phyloP scores from a whole-genome alignment of 2,113 vertebrate genomes.

The Channa maculata region DNA sequence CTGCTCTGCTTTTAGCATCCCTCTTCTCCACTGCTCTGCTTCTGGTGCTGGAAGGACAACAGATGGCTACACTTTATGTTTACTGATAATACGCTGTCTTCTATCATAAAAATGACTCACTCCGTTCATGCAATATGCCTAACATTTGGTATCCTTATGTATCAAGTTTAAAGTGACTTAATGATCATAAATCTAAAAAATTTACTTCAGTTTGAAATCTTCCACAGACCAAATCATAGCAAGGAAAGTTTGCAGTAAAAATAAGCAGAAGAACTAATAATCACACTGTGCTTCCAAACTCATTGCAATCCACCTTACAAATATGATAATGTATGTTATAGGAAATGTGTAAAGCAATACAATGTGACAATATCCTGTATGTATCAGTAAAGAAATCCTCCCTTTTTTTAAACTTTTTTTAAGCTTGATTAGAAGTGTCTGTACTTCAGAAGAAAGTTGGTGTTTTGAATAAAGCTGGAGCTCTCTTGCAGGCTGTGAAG shows the following conservation, averaged over 20 bases:
- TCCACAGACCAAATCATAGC: background rate
- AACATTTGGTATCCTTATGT: conserved; percentile 7
- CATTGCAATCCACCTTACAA: background rate
- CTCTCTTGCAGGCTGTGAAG: conserved; percentile 38
- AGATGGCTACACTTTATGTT: conserved; percentile 39
- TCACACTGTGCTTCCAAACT: background rate
- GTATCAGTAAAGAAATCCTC: background rate
- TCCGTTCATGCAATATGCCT: conserved; percentile 25
- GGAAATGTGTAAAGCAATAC: background rate
- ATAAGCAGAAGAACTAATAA: background rate
- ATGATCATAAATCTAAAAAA: background rate
- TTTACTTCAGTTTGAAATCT: too few relatives aligned
- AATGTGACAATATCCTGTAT: background rate
- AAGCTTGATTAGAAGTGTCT: conserved; percentile 3
- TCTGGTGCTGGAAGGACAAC: conserved; percentile 9
- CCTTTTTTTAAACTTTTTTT: background rate
- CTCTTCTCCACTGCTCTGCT: background rate
- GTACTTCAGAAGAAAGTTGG: conserved; percentile 36
- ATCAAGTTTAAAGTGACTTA: conserved; percentile 1
- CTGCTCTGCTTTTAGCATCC: conserved; percentile 20
- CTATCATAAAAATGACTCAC: conserved; percentile 7
- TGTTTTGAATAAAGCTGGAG: conserved; percentile 33
- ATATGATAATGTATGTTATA: background rate
- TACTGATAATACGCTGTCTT: conserved; percentile 18
- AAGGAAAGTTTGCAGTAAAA: background rate